Base-by-base conservation (phyloP, 2,888 invertebrate genomes). In the Apotomis betuletana region DNA sequence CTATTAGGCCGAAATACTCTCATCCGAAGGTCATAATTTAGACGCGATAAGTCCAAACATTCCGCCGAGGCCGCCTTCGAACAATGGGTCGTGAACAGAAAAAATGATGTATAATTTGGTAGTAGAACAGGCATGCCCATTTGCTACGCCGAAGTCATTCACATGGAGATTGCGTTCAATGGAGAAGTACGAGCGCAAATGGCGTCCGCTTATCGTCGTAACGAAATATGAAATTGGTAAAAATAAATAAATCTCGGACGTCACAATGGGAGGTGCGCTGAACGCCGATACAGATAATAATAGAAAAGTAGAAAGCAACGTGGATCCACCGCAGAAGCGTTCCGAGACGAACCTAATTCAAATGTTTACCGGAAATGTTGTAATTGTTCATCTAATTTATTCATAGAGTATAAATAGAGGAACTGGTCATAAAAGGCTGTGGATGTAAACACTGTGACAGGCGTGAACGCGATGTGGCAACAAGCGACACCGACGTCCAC, bases 101-200 rank as follows among this genome's bases (percentile, higher is more conserved):
- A 86, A 86, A 86, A 86, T 85, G 80, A 81, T 79, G 77, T 81
- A 82, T 87, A 88, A 88, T 89, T 89, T 86, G 70, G 76, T 76
- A 77, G 70, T 51, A 51, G 65, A 60, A 62, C 69, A 76, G 67
- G 67, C 65, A 58, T 57, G 68, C 15, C 70, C 63, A 71, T 70
- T 71, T 54, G 72, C 60, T 67, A 52, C 59, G 64, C 63, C 65
- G 67, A 58, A 68, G 49, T 62, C 70, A 62, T 70, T 70, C 73
- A 44, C 70, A 70, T 62, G 62, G 74, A 78, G 79, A 82, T 80
- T 80, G 78, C 81, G 78, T 80, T 81, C 79, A 78, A 81, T 77
- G 77, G 76, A 65, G 74, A 74, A 60, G 74, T 70, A 75, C 75
- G 68, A 65, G 70, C 64, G 60, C 73, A 73, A 73, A 70, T 70